A percentile compares a stretch with the other conserved stretches of the same genome.
Evolutionary conservation across 2,888 invertebrate species (phyloP).

Genomic region (Anthophora plumipes): DNA sequence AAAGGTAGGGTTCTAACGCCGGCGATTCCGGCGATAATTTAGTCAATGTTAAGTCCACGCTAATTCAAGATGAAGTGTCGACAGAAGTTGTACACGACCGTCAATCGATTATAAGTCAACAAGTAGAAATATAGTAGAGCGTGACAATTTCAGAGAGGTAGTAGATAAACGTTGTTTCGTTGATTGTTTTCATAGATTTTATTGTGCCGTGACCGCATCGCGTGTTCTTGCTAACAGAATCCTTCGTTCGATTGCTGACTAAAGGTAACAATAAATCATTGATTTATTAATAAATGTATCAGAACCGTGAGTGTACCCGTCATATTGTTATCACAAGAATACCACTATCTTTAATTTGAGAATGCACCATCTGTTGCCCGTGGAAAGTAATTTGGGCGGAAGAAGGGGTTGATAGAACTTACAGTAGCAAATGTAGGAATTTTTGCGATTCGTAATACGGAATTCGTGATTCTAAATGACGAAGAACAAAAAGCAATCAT

Average conservation of each 20-base stretch:
- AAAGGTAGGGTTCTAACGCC: constrained; percentile 45
- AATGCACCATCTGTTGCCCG: neutral
- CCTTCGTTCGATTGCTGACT: constrained; percentile 41
- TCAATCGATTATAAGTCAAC: constrained; percentile 74
- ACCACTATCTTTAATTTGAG: neutral
- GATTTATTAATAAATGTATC: constrained; percentile 31
- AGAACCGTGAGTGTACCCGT: constrained; percentile 1
- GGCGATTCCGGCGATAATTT: constrained; percentile 33
- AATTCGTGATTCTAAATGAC: constrained; percentile 11
- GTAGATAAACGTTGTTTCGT: constrained; percentile 82
- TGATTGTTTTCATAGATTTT: constrained; percentile 84
- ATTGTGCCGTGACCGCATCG: constrained; percentile 80
- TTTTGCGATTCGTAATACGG: constrained; percentile 11
- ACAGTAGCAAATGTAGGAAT: constrained; percentile 13
- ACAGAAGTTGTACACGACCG: constrained; percentile 51
- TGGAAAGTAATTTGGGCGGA: constrained; percentile 32
- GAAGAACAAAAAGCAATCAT: neutral
- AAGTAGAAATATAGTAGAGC: constrained; percentile 78
- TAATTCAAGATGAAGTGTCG: constrained; percentile 36
- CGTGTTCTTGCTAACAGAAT: constrained; percentile 54
- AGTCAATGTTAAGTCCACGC: constrained; percentile 49
- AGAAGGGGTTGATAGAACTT: constrained; percentile 41
- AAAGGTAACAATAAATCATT: constrained; percentile 39
- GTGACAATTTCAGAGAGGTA: constrained; percentile 78
- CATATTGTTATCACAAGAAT: constrained; percentile 1